Evolutionary conservation across 2,888 invertebrate species (phyloP).

Genomic region (Xanthorhoe designata): DNA sequence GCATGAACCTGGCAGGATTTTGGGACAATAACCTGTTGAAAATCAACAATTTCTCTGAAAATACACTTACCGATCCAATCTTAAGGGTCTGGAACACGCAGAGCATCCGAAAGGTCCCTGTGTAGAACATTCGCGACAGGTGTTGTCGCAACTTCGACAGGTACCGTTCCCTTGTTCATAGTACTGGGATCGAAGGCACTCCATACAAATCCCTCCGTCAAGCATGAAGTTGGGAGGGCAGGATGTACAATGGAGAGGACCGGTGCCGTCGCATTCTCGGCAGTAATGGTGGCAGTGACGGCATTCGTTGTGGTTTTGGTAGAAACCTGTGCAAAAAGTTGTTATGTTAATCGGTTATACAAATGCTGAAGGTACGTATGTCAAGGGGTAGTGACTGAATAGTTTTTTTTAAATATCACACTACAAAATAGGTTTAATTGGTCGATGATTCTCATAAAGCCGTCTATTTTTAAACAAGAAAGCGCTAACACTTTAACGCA

Average conservation of each 20-base stretch:
- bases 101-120: conserved; percentile 88
- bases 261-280: conserved; percentile 93
- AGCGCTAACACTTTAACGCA: too few species aligned
- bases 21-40: too few species aligned
- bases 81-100: conserved; percentile 74
- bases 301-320: conserved; percentile 92
- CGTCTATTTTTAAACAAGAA: too few species aligned
- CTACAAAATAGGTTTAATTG: too few species aligned
- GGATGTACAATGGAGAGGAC: conserved; percentile 90
- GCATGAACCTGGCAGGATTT: too few species aligned
- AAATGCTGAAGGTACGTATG: too few species aligned
- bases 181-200: conserved; percentile 90
- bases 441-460: too few species aligned
- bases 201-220: conserved; percentile 91
- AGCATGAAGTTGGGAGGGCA: conserved; percentile 90
- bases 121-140: conserved; percentile 87
- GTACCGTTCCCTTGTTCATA: conserved; percentile 89
- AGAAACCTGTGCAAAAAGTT: conserved; percentile 85
- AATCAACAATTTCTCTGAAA: too few species aligned
- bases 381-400: too few species aligned
- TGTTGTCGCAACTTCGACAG: conserved; percentile 71
- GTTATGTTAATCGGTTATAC: too few species aligned
- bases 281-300: conserved; percentile 96
- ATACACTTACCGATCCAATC: conserved; percentile 39
- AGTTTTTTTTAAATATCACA: too few species aligned